Evolutionary conservation across 1,140 invertebrate genomes (phyloP), one percentile per base, ranked within the genome.

Genomic region (Trichogramma pretiosum): DNA sequence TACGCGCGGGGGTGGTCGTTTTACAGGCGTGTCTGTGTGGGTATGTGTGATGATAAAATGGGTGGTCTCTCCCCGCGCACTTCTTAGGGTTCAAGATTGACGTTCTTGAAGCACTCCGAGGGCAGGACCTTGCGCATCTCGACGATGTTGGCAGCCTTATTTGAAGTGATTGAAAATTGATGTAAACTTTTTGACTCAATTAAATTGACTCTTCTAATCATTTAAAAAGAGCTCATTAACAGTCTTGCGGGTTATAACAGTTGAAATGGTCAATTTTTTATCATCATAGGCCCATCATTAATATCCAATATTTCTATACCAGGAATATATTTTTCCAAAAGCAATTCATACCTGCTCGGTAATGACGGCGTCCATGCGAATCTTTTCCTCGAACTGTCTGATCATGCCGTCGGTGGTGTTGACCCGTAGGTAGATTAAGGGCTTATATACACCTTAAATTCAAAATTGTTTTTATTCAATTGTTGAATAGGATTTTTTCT

Each of bases 91-190:
- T 84, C 82, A 8, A 84, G 68, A 48, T 74, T 74, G 41, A 78
- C 67, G 39, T 74, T 74, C 58, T 87, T 87, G 67, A 83, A 92
- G 67, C 93, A 98, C n/a, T 77, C 79, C 1, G 76, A 73, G 0
- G 93, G 93, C 39, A 97, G 73, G 26, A 88, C 78, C 48, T 84
- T 78, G 14, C 81, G 76, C 52, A 98, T 96, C 19, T 84, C 79
- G 56, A 84, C 79, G 34, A 96, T 84, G 68, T 94, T 97, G 3
- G 82, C 76, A 2, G 96, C 92, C 63, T 96, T n/a, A n/a, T n/a
- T n/a, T n/a, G n/a, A n/a, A n/a, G n/a, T n/a, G n/a, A n/a, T n/a
- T n/a, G n/a, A n/a, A n/a, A n/a, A n/a, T n/a, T n/a, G n/a, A n/a
- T n/a, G n/a, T n/a, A n/a, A n/a, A n/a, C n/a, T n/a, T n/a, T n/a